Percentiles rank a stretch among this genome's conserved stretches.
Conservation (phyloP, 2,113 vertebrate genomes). For the Muntiacus reevesi region DNA sequence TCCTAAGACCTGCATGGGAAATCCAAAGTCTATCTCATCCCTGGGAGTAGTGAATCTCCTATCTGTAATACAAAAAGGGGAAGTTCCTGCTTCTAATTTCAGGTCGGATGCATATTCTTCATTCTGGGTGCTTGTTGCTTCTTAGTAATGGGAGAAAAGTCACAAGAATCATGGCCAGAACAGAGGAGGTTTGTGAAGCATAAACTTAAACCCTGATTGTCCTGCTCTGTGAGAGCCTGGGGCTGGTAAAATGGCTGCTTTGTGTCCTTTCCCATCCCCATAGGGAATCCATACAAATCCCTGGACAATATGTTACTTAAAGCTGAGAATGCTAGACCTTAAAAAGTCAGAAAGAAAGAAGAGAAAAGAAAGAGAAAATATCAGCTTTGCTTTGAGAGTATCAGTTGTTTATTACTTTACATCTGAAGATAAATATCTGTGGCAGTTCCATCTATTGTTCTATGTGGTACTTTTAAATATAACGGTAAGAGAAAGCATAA, state of each 20-base stretch:
- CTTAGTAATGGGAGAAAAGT: neutral
- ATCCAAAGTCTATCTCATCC: neutral
- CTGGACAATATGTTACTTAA: conserved; percentile 41
- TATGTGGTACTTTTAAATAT: neutral
- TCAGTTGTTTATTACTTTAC: conserved; percentile 8
- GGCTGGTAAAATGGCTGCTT: conserved; percentile 48
- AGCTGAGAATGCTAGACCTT: conserved; percentile 38
- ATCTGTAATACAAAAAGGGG: neutral
- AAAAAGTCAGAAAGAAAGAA: neutral
- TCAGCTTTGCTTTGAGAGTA: neutral
- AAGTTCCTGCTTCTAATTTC: neutral
- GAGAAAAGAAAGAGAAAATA: neutral
- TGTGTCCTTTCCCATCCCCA: conserved; percentile 33
- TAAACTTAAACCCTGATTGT: conserved; percentile 54
- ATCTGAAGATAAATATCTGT: neutral
- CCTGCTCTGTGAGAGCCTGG: neutral
- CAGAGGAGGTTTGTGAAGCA: conserved; percentile 45
- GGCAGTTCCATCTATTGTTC: neutral
- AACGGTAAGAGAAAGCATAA: neutral
- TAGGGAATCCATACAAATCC: conserved; percentile 47
- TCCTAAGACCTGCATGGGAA: neutral
- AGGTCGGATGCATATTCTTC: neutral
- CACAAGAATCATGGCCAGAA: neutral
- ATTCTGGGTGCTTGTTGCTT: neutral
- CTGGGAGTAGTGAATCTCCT: neutral